Conservation (phyloP, 2,113 vertebrate genomes). For the Takifugu bimaculatus region DNA sequence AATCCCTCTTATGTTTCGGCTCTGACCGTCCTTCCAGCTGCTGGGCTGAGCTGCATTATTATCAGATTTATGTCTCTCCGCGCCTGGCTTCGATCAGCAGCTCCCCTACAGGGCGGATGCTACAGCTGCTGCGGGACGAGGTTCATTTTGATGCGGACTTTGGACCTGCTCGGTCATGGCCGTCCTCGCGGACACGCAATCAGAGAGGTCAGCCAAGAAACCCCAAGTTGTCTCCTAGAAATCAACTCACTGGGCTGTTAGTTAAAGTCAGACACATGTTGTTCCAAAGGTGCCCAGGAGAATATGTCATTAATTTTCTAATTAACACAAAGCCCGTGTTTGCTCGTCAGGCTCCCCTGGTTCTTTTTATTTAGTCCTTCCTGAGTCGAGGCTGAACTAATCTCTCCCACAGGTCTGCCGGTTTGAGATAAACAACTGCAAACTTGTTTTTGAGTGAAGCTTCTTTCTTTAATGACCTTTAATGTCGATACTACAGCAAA, state of each 20-base stretch:
- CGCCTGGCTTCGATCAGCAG: slow-evolving; percentile 54
- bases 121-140: slow-evolving; percentile 25
- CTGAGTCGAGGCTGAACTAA: slow-evolving; percentile 55
- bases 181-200: slow-evolving; percentile 22
- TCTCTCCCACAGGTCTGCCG: slow-evolving; percentile 33
- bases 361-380: slow-evolving; percentile 37
- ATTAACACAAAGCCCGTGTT: slow-evolving; percentile 53
- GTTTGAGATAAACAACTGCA: slow-evolving; percentile 50
- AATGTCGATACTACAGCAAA: background rate
- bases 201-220: slow-evolving; percentile 24
- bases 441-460: slow-evolving; percentile 23
- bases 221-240: slow-evolving; percentile 18
- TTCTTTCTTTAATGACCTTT: slow-evolving; percentile 10
- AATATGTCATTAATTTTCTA: slow-evolving; percentile 45
- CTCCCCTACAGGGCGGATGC: slow-evolving; percentile 26
- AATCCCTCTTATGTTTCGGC: slow-evolving; percentile 42
- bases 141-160: slow-evolving; percentile 36
- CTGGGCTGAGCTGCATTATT: slow-evolving; percentile 39
- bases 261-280: slow-evolving; percentile 21
- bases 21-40: slow-evolving; percentile 59
- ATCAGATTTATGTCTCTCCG: slow-evolving; percentile 39
- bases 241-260: slow-evolving; percentile 35
- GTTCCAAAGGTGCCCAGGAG: slow-evolving; percentile 32
- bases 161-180: slow-evolving; percentile 22
- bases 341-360: slow-evolving; percentile 24